Base-by-base conservation (phyloP, 37 sponge, comb jelly and placozoan species). In the Agelas oroides region DNA sequence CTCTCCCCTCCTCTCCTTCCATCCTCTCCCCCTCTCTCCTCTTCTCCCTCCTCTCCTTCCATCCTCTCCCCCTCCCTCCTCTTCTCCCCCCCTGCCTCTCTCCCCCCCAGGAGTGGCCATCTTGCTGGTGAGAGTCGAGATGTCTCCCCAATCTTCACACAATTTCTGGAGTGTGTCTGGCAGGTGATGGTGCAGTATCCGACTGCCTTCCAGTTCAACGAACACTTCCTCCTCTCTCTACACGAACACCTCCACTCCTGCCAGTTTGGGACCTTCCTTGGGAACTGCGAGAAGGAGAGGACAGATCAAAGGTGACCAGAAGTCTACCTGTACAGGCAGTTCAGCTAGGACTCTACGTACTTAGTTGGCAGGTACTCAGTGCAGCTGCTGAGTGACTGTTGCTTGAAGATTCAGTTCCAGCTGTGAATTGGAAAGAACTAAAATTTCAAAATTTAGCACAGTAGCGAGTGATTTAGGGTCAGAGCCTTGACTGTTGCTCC, bases 91-190 rank as follows among this genome's bases (percentile, higher is more conserved):
- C 46, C 46, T 46, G n/a, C n/a, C 46, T 61, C 27, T 23, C 27
- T 13, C 5, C 14, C 62, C 24, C 1, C 25, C 30, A 73, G 91
- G 65, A 56, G 80, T 81, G 91, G 91, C 40, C 87, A 82, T 58
- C 39, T 86, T 13, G 65, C 72, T 0, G 66, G 56, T 11, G 85
- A 93, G 21, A 20, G 6, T 8, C 91, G 57, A 6, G 90, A 94
- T 3, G 35, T 65, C 23, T 84, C 86, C 37, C 95, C 95, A 27
- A 90, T 94, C 46, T 91, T 94, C 46, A 31, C 78, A 0, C 95
- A 94, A 78, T 94, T 91, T 46, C 80, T 94, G 25, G 95, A 94
- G 14, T 80, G 88, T 56, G 85, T 88, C 23, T 90, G 90, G 85
- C 95, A 94, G 86, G 69, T 95, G 25, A 86, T 54, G 66, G 23